Evolutionary conservation across 2,888 invertebrate genomes (phyloP).

Genomic region (Agriopis aurantiaria): DNA sequence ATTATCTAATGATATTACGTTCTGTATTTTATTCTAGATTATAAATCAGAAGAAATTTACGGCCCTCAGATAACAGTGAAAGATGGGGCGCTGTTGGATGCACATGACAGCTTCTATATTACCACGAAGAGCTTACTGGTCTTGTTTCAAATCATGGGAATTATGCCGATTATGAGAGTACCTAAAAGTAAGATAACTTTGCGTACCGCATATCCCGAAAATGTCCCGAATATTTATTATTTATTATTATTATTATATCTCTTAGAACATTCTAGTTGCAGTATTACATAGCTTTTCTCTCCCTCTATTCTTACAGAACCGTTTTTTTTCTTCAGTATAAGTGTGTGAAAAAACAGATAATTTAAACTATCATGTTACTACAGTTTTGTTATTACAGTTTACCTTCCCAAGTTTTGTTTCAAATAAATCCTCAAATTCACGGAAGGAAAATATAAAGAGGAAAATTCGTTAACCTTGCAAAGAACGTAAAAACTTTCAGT

Average conservation of each 20-base stretch:
- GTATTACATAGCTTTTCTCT: too few relatives aligned
- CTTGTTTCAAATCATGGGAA: constrained; percentile 91
- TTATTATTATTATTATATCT: too few relatives aligned
- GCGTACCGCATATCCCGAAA: too few relatives aligned
- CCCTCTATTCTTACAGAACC: too few relatives aligned
- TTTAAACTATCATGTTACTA: too few relatives aligned
- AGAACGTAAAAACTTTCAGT: constrained; percentile 31
- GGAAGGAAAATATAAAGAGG: constrained; percentile 42
- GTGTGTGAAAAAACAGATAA: too few relatives aligned
- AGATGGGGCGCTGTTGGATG: constrained; percentile 87
- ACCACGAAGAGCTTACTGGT: constrained; percentile 90
- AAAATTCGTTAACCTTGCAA: constrained; percentile 46
- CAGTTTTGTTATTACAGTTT: too few relatives aligned
- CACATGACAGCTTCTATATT: constrained; percentile 90
- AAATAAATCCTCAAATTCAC: constrained; percentile 23
- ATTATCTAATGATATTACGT: too few relatives aligned
- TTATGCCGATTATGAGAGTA: constrained; percentile 91
- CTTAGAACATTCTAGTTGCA: too few relatives aligned
- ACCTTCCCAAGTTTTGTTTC: background rate
- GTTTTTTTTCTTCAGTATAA: too few relatives aligned
- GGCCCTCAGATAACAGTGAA: constrained; percentile 82
- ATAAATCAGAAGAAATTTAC: constrained; percentile 69
- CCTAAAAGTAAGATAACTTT: constrained; percentile 71
- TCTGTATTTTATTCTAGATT: constrained; percentile 51
- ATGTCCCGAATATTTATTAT: too few relatives aligned